phyloP scores from a whole-genome alignment of 1,140 invertebrate genomes.

The Drosophila lini region DNA sequence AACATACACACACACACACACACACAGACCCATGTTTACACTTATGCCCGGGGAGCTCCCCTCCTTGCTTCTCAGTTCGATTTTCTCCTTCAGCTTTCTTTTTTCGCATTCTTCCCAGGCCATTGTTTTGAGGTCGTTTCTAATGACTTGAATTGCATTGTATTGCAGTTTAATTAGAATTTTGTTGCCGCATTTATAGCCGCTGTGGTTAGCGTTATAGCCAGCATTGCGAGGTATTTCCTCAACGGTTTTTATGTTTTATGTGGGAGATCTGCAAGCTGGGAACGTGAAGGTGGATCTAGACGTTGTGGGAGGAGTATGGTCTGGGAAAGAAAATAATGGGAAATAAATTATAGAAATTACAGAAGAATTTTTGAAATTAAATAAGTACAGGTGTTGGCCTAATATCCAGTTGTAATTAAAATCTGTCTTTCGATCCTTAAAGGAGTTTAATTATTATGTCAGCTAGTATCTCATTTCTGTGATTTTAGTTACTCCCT shows the following conservation, averaged over 20 bases:
- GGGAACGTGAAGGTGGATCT: background rate
- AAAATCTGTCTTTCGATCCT: background rate
- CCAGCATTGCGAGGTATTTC: constrained; percentile 35
- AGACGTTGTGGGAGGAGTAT: constrained; percentile 14
- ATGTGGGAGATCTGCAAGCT: constrained; percentile 54
- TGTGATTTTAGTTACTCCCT: background rate
- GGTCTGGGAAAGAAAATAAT: constrained; percentile 5
- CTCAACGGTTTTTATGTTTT: constrained; percentile 30
- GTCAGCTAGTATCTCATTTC: background rate
- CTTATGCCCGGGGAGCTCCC: constrained; percentile 16
- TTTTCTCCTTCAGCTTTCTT: constrained; percentile 22
- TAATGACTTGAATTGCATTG: constrained; percentile 62
- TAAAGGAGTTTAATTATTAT: background rate
- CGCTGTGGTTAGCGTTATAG: constrained; percentile 27
- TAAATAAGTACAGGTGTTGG: background rate
- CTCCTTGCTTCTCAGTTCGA: constrained; percentile 11
- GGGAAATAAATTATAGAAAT: background rate
- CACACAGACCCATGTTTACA: constrained; percentile 5
- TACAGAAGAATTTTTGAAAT: background rate
- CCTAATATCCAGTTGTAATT: background rate
- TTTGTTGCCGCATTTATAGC: constrained; percentile 21
- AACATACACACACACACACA: background rate
- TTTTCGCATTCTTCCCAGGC: constrained; percentile 45
- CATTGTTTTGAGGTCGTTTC: constrained; percentile 64
- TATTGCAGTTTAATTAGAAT: constrained; percentile 67